Evolutionary conservation across 2,113 vertebrate genomes (phyloP).

Genomic region (Plecturocebus donacophilus): DNA sequence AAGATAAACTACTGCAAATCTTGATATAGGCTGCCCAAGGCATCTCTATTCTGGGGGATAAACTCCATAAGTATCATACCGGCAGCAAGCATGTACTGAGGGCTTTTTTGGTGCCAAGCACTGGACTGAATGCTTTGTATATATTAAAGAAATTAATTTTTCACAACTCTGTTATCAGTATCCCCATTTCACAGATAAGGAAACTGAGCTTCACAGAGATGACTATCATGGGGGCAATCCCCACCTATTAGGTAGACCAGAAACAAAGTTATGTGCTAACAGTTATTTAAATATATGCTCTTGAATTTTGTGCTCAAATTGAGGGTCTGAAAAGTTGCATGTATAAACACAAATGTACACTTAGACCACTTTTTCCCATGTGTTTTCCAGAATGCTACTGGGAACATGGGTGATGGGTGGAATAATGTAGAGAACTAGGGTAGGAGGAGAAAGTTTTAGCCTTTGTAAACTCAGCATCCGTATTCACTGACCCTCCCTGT

Average conservation of each 20-base stretch:
- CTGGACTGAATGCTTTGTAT: neutral
- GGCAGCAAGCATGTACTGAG: neutral
- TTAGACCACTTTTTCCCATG: accelerated
- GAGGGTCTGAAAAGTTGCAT: neutral
- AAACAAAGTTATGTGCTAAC: neutral
- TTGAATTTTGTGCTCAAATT: neutral
- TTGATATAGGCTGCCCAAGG: neutral
- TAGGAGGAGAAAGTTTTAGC: neutral
- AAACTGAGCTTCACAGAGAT: neutral
- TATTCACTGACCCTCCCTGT: accelerated
- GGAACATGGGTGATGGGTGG: accelerated
- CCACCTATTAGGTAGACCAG: neutral
- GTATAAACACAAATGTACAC: neutral
- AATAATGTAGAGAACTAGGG: neutral
- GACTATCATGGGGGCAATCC: neutral
- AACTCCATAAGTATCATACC: neutral
- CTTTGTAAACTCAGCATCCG: neutral
- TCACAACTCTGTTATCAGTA: neutral
- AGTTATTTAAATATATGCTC: neutral
- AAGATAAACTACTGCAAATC: neutral
- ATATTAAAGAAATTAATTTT: neutral
- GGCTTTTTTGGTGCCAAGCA: neutral
- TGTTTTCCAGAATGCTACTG: neutral
- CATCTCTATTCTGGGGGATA: neutral
- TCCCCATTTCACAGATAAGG: neutral